Percentiles rank a stretch among this genome's conserved stretches.
Evolutionary conservation across 2,797 vertebrate species (phyloP).

Genomic region (Sebastolobus altivelis): DNA sequence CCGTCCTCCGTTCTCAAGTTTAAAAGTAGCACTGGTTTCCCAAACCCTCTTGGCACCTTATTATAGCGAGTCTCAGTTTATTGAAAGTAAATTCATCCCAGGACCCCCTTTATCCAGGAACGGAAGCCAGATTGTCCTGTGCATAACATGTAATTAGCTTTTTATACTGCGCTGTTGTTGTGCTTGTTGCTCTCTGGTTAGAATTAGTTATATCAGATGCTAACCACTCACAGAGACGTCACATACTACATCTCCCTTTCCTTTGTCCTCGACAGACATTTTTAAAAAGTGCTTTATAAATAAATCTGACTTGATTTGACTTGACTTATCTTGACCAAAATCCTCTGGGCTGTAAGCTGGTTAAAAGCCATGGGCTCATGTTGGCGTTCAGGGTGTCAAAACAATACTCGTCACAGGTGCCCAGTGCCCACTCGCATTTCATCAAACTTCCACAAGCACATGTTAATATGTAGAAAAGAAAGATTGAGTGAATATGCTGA

Average conservation of each 20-base stretch:
- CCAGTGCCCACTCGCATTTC: conserved; percentile 50
- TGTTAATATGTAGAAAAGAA: conserved; percentile 6
- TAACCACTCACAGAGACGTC: background rate
- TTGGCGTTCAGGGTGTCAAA: conserved; percentile 56
- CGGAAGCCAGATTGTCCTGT: conserved; percentile 26
- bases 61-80: conserved; percentile 54
- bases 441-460: conserved; percentile 44
- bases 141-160: conserved; percentile 55
- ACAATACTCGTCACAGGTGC: conserved; percentile 60
- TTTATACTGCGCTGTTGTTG: conserved; percentile 29
- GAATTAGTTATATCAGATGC: conserved; percentile 29
- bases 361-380: conserved; percentile 49
- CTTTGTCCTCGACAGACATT: conserved; percentile 19
- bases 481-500: conserved; percentile 15
- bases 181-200: conserved; percentile 28
- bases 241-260: background rate
- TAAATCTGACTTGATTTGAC: conserved; percentile 56
- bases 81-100: conserved; percentile 54
- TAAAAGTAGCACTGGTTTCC: conserved; percentile 75
- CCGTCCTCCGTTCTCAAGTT: conserved; percentile 56
- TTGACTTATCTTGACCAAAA: conserved; percentile 56
- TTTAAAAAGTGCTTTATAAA: conserved; percentile 22
- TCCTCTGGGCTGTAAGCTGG: conserved; percentile 45
- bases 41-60: conserved; percentile 70
- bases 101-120: conserved; percentile 31